Percentiles rank a stretch among this genome's conserved stretches.
phyloP scores from a whole-genome alignment of 2,797 vertebrate species.

The Eulemur rubriventer region DNA sequence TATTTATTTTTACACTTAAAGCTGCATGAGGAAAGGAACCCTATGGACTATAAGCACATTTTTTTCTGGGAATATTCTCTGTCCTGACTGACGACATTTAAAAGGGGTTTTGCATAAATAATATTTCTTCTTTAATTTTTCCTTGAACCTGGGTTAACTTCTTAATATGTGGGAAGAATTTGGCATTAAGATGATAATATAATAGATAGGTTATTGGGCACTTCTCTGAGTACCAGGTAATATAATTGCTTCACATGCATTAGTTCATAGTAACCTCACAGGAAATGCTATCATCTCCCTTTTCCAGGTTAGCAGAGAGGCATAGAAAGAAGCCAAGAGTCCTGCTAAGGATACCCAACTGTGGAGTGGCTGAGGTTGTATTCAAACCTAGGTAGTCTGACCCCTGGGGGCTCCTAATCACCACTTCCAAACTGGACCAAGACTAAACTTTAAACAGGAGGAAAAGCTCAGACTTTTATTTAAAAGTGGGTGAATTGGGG shows the following conservation, averaged over 20 bases:
- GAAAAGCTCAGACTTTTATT: not conserved
- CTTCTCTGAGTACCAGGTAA: not conserved
- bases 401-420: not conserved
- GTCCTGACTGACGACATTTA: not conserved
- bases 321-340: not conserved
- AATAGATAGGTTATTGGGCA: not conserved
- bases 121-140: constrained; percentile 37
- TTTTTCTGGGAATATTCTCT: not conserved
- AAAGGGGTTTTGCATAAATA: constrained; percentile 15
- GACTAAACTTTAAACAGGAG: not conserved
- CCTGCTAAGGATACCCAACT: not conserved
- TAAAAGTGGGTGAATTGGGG: not conserved
- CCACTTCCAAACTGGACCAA: not conserved
- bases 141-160: not conserved
- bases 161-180: constrained; percentile 8
- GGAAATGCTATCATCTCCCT: not conserved
- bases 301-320: constrained; percentile 47
- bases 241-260: constrained; percentile 23
- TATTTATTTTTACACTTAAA: constrained; percentile 49
- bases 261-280: not conserved
- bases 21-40: not conserved
- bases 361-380: not conserved
- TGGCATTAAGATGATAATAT: not conserved
- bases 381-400: not conserved
- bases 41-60: not conserved